A percentile compares a stretch with the other conserved stretches of the same genome.
These are phyloP conservation scores for Hypsopygia costalis DNA, from an alignment of 2,888 invertebrate species.

Conservation along the genomic window DNA sequence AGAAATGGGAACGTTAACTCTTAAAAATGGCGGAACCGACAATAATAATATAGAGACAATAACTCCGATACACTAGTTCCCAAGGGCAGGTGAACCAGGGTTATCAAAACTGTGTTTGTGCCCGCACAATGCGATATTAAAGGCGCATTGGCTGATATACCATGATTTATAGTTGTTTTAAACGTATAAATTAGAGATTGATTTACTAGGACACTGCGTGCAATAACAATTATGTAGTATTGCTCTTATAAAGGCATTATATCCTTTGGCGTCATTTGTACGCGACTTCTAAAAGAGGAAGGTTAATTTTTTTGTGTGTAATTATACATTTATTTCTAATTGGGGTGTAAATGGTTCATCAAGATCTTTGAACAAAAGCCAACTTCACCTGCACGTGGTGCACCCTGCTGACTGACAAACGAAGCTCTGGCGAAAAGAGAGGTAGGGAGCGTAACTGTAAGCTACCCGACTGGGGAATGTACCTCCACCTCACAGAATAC, in stretches of 20 bases:
- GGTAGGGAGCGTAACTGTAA: no score
- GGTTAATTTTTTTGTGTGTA: background rate
- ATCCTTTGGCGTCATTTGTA: no score
- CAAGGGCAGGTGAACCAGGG: slow-evolving; percentile 36
- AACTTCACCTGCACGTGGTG: no score
- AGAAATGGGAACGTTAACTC: slow-evolving; percentile 30
- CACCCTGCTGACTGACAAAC: no score
- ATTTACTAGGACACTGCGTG: background rate
- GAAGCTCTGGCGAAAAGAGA: no score
- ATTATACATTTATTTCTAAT: background rate
- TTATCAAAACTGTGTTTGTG: slow-evolving; percentile 34
- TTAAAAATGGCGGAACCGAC: slow-evolving; percentile 34
- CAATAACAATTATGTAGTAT: background rate
- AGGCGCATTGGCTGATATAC: background rate
- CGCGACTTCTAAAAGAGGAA: no score
- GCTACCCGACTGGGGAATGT: no score
- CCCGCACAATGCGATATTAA: slow-evolving; percentile 15
- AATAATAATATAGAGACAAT: slow-evolving; percentile 23
- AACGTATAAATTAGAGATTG: background rate
- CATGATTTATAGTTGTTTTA: background rate
- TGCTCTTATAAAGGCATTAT: background rate
- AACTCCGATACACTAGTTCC: slow-evolving; percentile 18
- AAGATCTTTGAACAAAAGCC: no score
- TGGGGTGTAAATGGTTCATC: no score
- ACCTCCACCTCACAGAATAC: no score